Percentiles rank a stretch among this genome's conserved stretches.
Conservation (phyloP, 1,140 invertebrate species). For the Pomacea maculata region DNA sequence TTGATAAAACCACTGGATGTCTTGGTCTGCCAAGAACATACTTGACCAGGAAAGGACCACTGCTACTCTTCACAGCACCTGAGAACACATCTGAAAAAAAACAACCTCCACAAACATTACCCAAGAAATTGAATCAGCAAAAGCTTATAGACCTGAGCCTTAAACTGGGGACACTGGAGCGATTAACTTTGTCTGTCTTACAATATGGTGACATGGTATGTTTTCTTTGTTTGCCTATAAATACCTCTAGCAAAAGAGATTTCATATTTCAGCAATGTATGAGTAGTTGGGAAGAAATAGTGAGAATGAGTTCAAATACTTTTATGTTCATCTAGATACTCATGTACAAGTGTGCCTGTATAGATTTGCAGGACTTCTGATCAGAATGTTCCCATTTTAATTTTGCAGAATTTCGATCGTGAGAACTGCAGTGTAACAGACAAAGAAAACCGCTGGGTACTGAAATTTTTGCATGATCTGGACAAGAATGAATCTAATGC, state of each 20-base stretch:
- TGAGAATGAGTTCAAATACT: background rate
- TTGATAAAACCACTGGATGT: constrained; percentile 31
- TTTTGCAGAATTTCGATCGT: constrained; percentile 40
- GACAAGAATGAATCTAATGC: constrained; percentile 19
- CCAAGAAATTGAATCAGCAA: constrained; percentile 27
- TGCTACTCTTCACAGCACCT: constrained; percentile 56
- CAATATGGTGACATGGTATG: constrained; percentile 58
- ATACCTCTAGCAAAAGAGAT: background rate
- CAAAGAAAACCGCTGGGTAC: constrained; percentile 47
- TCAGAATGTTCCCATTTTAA: no score
- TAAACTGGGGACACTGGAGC: constrained; percentile 52
- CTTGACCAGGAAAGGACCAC: constrained; percentile 54
- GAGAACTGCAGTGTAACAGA: constrained; percentile 48
- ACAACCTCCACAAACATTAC: constrained; percentile 7
- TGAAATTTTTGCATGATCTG: constrained; percentile 54
- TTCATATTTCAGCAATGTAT: background rate
- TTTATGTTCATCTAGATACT: background rate
- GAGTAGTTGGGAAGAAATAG: background rate
- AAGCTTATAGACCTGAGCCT: constrained; percentile 49
- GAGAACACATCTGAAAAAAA: constrained; percentile 35
- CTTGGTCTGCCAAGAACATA: constrained; percentile 55
- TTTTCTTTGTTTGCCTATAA: constrained; percentile 11
- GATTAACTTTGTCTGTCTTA: constrained; percentile 54
- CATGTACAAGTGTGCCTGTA: no score
- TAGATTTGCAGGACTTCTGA: background rate